Conservation (phyloP, 2,113 vertebrate species). For the Bos javanicus region DNA sequence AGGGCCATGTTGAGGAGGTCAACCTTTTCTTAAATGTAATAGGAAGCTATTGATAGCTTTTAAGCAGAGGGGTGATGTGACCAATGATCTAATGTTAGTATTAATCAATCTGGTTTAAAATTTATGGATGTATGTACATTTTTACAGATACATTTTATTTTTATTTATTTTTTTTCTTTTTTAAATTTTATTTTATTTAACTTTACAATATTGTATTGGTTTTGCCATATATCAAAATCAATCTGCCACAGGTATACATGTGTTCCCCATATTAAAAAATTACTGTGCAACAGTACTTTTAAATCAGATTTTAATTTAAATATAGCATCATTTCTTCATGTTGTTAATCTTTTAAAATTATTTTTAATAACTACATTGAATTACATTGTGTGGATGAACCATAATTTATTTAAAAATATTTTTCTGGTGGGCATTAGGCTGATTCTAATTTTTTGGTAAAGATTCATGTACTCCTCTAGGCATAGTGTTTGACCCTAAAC, state of each 20-base stretch:
- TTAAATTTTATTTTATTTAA: too few relatives aligned
- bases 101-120: background rate
- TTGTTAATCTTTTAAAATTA: background rate
- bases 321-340: background rate
- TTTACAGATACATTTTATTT: background rate
- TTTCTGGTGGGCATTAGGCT: background rate
- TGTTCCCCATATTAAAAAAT: background rate
- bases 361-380: background rate
- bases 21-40: background rate
- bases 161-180: too few relatives aligned
- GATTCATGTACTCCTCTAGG: background rate
- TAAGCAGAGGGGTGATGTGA: background rate
- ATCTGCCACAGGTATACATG: too few relatives aligned
- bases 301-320: background rate
- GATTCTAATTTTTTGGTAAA: background rate
- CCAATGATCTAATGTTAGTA: background rate
- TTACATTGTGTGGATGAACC: background rate
- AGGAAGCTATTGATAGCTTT: background rate
- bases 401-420: constrained; percentile 18
- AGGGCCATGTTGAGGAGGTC: background rate
- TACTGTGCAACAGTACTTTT: background rate
- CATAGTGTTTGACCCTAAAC: background rate
- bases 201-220: too few relatives aligned
- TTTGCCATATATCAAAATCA: too few relatives aligned
- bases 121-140: background rate